Evolutionary conservation across 1,140 invertebrate genomes (phyloP), one percentile per base, ranked within the genome.

Genomic region (Drosophila elegans): DNA sequence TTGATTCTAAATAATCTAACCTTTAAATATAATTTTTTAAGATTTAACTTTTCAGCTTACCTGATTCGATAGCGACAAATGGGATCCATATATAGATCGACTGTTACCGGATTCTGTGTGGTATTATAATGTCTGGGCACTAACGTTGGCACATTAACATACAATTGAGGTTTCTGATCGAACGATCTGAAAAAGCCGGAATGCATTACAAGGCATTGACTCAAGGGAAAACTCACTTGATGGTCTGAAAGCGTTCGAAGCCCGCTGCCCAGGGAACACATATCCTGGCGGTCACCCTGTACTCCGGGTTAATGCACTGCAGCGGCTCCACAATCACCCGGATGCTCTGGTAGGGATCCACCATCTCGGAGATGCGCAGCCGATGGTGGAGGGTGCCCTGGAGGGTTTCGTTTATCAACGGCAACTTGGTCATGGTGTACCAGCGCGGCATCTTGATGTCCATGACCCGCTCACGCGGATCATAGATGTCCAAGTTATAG

Each of bases 401-500:
- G 29, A 93, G 84, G 0, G 95, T 95, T 64, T 94, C 91, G 66
- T 91, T 90, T 12, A 95, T 29, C 7, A 68, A 1, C 77, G 0
- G 94, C 63, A 4, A 68, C 11, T 56, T 63, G 10, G 80, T 74
- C 34, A 93, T 83, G 52, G 77, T 92, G 59, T 76, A 93, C 92
- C 91, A 93, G 21, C 78, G 92, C 0, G 95, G 95, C 41, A 95
- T 75, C 34, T 93, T 78, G 16, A 95, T 94, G 10, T 91, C 78
- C 9, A 95, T 85, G 36, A 93, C 91, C 42, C 96, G 93, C 7
- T 94, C 94, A 7, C 86, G 90, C 48, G 93, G 91, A 72, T 94
- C 93, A 84, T 95, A 95, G 25, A 95, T 93, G 80, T 96, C 96
- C 3, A 95, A 92, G 85, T 95, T 94, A 44, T 96, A 91, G 51